Base-by-base conservation (phyloP, 2,113 vertebrate species). In the Pica pica region DNA sequence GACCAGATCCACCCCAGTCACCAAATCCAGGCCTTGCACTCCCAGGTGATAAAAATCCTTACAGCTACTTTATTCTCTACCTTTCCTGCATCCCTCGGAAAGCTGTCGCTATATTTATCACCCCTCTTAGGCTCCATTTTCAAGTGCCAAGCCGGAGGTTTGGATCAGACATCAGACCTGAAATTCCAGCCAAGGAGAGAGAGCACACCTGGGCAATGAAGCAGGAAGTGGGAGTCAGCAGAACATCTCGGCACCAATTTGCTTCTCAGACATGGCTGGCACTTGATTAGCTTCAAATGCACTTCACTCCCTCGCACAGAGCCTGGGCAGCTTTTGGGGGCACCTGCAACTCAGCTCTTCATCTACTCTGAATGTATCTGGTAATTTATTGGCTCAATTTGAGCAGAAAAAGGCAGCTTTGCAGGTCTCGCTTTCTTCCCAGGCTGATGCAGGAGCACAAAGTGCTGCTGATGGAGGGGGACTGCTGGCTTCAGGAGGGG, bases 281-380 rank as follows among this genome's bases (percentile, higher is more conserved):
- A 90, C 94, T 96, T 94, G 88, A 85, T 94, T 86, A 96, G 67
- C 50, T 96, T 69, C 75, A 88, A 90, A 91, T 13, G 90, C 79
- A 65, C 92, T 94, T 80, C 82, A 52, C 81, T 90, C 74, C 75
- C 82, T 83, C 14, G 2, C 82, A 52, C 0, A 31, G 74, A 94
- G 84, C 53, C 82, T 0, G 78, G 84, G 95, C 78, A 87, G 90
- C 87, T 85, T 85, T 87, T 0, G 4, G 87, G 60, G 70, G 75
- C 92, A 93, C 85, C 79, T 69, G 82, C 85, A 95, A 47, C 55
- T 65, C 74, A 65, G 82, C 81, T 79, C 28, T 89, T 89, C 76
- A 89, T 93, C 69, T 41, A 0, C 73, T 83, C 82, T 63, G 56
- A 87, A 80, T 28, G 78, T 1, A 83, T 73, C 65, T 42, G 71